A percentile compares a stretch with the other conserved stretches of the same genome.
These are phyloP conservation scores for Meleagris gallopavo DNA, from an alignment of 2,113 vertebrate genomes.

Conservation along the genomic window DNA sequence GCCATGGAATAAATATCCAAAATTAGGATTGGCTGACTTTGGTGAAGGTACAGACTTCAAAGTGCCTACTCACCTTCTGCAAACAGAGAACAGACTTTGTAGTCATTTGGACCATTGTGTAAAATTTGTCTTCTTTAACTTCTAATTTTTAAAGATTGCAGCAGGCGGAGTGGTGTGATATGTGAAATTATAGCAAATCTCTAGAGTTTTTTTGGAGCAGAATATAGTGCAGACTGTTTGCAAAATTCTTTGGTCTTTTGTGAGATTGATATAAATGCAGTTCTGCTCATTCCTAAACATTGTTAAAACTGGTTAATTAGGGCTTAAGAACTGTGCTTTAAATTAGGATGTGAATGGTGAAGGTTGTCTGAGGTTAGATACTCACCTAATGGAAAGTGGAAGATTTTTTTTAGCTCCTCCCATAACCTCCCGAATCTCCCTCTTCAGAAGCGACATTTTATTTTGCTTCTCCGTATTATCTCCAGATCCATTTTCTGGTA, in stretches of 20 bases:
- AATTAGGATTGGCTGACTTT: not conserved
- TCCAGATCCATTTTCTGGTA: not conserved
- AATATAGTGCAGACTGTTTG: not conserved
- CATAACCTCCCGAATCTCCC: not conserved
- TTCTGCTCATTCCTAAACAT: conserved; percentile 29
- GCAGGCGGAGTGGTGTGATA: not conserved
- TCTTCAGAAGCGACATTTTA: not conserved
- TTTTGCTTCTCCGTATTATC: conserved; percentile 3
- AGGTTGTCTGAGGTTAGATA: not conserved
- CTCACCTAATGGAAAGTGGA: not conserved
- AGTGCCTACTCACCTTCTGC: not conserved
- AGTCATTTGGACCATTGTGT: not conserved
- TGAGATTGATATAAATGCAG: not conserved
- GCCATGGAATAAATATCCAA: not conserved
- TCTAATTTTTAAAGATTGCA: not conserved
- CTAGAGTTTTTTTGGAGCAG: not conserved
- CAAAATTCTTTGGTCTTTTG: not conserved
- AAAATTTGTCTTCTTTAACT: not conserved
- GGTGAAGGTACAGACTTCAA: not conserved
- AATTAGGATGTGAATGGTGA: conserved; percentile 23
- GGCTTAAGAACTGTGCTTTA: not conserved
- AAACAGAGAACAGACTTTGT: not conserved
- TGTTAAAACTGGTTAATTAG: conserved; percentile 6
- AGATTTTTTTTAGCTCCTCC: not conserved
- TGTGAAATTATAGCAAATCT: not conserved